phyloP scores from a whole-genome alignment of 2,113 vertebrate genomes.

The Himantopus leucocephalus region DNA sequence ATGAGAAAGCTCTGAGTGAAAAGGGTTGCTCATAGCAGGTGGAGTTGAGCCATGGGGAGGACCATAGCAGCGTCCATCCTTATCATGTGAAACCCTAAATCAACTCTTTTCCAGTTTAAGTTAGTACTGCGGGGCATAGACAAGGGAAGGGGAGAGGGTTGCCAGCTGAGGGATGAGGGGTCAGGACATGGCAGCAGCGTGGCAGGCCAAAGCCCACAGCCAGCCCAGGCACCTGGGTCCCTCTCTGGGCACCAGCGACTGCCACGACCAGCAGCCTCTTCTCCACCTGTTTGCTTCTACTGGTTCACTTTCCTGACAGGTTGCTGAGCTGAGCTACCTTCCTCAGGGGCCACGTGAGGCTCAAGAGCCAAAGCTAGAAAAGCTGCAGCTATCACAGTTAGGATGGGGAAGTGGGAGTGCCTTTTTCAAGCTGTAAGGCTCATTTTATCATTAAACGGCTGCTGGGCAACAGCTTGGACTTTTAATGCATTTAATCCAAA shows the following conservation, averaged over 20 bases:
- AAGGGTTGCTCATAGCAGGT: not conserved
- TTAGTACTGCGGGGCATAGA: not conserved
- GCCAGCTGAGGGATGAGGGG: not conserved
- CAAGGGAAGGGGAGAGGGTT: not conserved
- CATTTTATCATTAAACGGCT: not conserved
- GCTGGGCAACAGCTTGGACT: not conserved
- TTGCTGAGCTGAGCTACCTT: not conserved
- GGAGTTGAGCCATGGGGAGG: not conserved
- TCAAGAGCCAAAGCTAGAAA: not conserved
- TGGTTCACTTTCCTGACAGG: not conserved
- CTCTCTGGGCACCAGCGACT: not conserved
- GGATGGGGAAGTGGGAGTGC: not conserved
- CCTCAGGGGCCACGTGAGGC: not conserved
- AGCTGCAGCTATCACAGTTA: not conserved
- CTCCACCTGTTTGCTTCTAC: not conserved
- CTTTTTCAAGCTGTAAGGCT: not conserved
- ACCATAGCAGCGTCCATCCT: not conserved
- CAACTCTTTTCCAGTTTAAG: not conserved
- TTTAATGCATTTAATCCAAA: not conserved
- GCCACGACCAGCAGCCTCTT: not conserved
- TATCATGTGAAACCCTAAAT: not conserved
- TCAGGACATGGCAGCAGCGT: not conserved
- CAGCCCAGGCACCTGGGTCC: not conserved
- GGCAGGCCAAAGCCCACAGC: not conserved
- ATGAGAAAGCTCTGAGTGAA: not conserved